Base-by-base conservation (phyloP, 1,140 invertebrate species). In the Aplysia californica region DNA sequence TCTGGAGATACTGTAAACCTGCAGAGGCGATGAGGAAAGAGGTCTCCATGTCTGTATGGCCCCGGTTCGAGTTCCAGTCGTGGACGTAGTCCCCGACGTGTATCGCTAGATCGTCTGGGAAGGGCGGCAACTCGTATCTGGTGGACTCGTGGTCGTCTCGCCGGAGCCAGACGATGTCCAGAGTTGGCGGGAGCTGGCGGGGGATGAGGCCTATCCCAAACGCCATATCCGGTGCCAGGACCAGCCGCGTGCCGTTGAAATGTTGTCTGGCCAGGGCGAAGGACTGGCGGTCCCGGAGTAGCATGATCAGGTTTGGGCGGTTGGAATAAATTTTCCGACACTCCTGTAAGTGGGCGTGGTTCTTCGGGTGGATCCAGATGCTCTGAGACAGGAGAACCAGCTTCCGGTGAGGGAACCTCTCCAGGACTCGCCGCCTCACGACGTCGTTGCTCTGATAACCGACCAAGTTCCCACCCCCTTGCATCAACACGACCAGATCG, bases 401-500 rank as follows among this genome's bases (percentile, higher is more conserved):
- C 21, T 73, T 35, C 35, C 72, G 67, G 21, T 44, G 23, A 2
- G 61, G 55, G 44, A 82, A 82, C 21, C 29, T 15, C 55, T 78
- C 26, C 10, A 80, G 6, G 18, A 66, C 61, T 15, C 59, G 26
- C n/a, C n/a, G 33, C 1, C 69, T 23, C 0, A 79, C 35, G n/a
- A 29, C 5, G 21, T 75, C 70, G 21, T 67, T 39, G 0, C 20
- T 21, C 10, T 55, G 44, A 58, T 80, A 76, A 0, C 78, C 78
- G n/a, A 77, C 67, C 23, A 82, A 36, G 56, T 80, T 78, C 18
- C 80, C 80, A n/a, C 75, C 80, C 5, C 80, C 80, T 10, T 74
- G 76, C 3, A 80, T 39, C 20, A 82, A 26, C 1, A 83, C 61
- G 4, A 79, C 67, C 0, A 79, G 44, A n/a, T 81, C 72, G 15